Evolutionary conservation across 2,888 invertebrate genomes (phyloP), one percentile per base, ranked within the genome.

Genomic region (Lasioglossum morio): DNA sequence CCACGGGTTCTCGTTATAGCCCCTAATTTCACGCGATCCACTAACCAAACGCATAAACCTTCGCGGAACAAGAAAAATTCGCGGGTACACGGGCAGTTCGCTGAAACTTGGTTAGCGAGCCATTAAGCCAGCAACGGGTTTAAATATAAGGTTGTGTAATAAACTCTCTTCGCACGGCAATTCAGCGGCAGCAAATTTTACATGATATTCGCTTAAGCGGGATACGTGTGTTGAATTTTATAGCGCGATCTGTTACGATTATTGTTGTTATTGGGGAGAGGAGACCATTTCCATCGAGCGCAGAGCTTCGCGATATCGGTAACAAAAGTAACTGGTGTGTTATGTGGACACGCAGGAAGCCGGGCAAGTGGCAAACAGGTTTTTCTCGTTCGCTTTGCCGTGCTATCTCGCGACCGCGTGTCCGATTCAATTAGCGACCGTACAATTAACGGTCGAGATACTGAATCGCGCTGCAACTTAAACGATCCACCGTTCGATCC

Each of bases 351-450:
- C 86, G 72, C 80, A 72, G 76, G 87, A 81, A 87, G 79, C 76
- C 73, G 70, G 72, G 77, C 84, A 85, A 90, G 79, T 85, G 79
- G 87, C 85, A 85, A 90, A 90, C 90, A 87, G 88, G 90, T 91
- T 90, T 91, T 88, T 82, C 89, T 84, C 87, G 78, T 82, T 66
- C 84, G 85, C 37, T 82, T 72, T 66, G 82, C 48, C 69, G 43
- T 76, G 81, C 78, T 84, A 84, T 85, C 85, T 84, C 77, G 74
- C 79, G 81, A 82, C 76, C 84, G 87, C 79, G 80, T 84, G 91
- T 91, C 85, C 82, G 84, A 89, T 91, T 91, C 89, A 91, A 89
- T 90, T 86, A 86, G 81, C 86, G 79, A 69, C 19, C 73, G 79
- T 86, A 73, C 83, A 88, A 89, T 89, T 90, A 91, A 89, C 81